Conservation (phyloP, 2,797 vertebrate species). For the Cetoscarus ocellatus region DNA sequence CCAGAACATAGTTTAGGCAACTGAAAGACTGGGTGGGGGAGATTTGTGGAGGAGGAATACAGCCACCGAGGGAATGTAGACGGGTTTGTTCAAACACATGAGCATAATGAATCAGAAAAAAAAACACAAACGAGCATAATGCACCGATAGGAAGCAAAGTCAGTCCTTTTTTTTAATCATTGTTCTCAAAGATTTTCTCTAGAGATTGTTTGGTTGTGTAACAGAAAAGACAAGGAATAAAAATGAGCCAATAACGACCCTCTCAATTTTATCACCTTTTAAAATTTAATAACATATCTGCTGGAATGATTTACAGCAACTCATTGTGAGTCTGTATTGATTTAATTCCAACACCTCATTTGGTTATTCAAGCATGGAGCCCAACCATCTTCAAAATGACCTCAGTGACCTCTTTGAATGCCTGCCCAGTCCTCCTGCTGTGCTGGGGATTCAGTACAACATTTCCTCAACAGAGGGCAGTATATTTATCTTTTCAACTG, state of each 20-base stretch:
- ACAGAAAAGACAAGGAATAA: slow-evolving; percentile 10
- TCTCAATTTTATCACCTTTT: background rate
- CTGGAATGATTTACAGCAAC: background rate
- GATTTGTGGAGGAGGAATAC: slow-evolving; percentile 73
- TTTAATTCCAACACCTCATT: slow-evolving; percentile 7
- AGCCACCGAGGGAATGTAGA: slow-evolving; percentile 56
- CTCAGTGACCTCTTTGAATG: slow-evolving; percentile 56
- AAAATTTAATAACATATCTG: background rate
- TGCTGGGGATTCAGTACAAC: slow-evolving; percentile 23
- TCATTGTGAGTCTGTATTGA: background rate
- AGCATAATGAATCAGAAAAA: slow-evolving; percentile 59
- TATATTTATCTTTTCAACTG: background rate
- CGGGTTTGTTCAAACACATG: slow-evolving; percentile 52
- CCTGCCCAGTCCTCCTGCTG: slow-evolving; percentile 11
- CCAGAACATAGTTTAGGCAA: slow-evolving; percentile 80
- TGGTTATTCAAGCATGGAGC: slow-evolving; percentile 12
- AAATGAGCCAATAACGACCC: slow-evolving; percentile 13
- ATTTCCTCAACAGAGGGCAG: slow-evolving; percentile 56
- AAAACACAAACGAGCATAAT: slow-evolving; percentile 26
- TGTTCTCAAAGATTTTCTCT: slow-evolving; percentile 24
- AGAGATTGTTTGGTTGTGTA: slow-evolving; percentile 8
- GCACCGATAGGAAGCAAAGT: slow-evolving; percentile 31
- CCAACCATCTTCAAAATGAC: slow-evolving; percentile 32
- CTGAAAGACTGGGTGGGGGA: slow-evolving; percentile 73
- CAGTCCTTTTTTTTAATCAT: slow-evolving; percentile 13